Evolutionary conservation across 2,113 vertebrate genomes (phyloP), one percentile per base, ranked within the genome.

Genomic region (Gallinago media): DNA sequence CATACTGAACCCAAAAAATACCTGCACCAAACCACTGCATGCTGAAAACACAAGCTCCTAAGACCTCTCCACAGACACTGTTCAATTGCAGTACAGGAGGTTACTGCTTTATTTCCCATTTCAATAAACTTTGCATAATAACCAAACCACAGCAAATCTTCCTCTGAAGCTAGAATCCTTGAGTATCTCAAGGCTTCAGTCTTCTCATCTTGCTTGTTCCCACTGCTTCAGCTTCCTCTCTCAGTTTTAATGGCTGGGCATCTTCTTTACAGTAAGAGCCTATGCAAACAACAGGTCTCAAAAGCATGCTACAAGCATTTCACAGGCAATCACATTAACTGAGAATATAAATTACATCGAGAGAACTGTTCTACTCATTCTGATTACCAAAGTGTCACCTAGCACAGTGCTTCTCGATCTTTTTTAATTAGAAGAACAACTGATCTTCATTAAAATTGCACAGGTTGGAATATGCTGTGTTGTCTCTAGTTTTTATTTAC

Each of bases 391-490:
- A 89, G 46, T 55, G 68, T 67, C 78, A 80, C 68, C 46, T 59
- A 63, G 17, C 25, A 46, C 8, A 55, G 25, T 58, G 49, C 20
- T 58, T 86, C 79, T 71, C 32, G 2, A 52, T 56, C 66, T 76
- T 36, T 66, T 79, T 72, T 87, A 71, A 84, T 77, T 84, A 92
- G 75, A 92, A 82, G 62, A 58, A 25, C 0, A 11, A 58, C 2
- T 0, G 46, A 40, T 91, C 34, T 92, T 92, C 59, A 71, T 71
- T 47, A 86, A 94, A 91, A 94, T 85, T 75, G 42, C 42, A 55
- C 15, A 34, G 34, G 15, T 13, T 21, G 54, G 4, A 3, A 81
- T 80, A 63, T 26, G 25, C 21, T 47, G 13, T 58, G 31, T 8
- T 74, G 6, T 38, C 32, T 66, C 44, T 59, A 80, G 55, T 7